phyloP scores from a whole-genome alignment of 2,113 vertebrate genomes.

The Hymenochirus boettgeri region DNA sequence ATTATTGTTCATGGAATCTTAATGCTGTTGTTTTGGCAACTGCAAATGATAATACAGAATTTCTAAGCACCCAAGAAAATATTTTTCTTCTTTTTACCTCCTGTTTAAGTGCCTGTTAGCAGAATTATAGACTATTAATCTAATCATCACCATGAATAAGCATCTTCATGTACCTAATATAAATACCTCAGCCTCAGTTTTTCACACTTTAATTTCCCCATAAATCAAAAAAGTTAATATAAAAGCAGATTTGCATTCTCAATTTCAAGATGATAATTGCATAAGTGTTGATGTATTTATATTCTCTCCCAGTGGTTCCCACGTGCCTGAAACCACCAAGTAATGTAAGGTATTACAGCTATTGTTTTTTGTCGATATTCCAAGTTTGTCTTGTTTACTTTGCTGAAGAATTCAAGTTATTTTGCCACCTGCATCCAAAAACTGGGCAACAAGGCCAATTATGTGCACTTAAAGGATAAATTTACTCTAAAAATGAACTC shows the following conservation, averaged over 20 bases:
- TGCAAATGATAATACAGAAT: too few species aligned
- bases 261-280: conserved; percentile 10
- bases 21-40: too few species aligned
- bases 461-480: too few species aligned
- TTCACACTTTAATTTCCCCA: background rate
- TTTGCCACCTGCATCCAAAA: too few species aligned
- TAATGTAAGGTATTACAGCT: background rate
- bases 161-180: background rate
- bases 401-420: too few species aligned
- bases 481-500: too few species aligned
- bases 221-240: conserved; percentile 9
- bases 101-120: background rate
- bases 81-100: too few species aligned
- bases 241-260: conserved; percentile 5
- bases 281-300: conserved; percentile 33
- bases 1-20: too few species aligned
- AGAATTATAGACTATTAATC: background rate
- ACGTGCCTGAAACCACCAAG: conserved; percentile 23
- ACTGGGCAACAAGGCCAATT: too few species aligned
- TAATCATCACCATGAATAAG: background rate
- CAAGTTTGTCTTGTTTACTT: conserved; percentile 23
- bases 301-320: conserved; percentile 11
- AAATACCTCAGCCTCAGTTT: background rate
- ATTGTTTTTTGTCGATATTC: conserved; percentile 1
- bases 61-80: too few species aligned